These are phyloP conservation scores for Gryllus longicercus DNA, from an alignment of 2,888 invertebrate genomes.

Conservation along the genomic window DNA sequence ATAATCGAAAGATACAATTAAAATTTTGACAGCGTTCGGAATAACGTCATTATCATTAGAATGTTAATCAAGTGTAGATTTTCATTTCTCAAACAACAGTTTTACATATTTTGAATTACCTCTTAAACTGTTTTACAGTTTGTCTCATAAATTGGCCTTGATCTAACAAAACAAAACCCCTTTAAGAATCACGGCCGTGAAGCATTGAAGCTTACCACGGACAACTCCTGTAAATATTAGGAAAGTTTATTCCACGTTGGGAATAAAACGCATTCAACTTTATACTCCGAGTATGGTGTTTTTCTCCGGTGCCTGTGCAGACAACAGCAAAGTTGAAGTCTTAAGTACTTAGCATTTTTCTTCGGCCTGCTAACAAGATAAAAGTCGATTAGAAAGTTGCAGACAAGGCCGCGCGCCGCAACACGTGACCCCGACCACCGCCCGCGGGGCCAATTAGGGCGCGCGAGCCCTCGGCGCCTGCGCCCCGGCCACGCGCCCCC, in stretches of 20 bases:
- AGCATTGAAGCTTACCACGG: too few relatives aligned
- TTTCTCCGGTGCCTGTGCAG: neutral
- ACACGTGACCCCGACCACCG: neutral
- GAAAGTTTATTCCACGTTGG: slow-evolving; percentile 21
- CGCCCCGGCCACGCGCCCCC: too few relatives aligned
- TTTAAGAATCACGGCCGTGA: too few relatives aligned
- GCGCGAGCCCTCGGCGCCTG: neutral
- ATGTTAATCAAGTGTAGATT: too few relatives aligned
- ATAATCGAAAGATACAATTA: too few relatives aligned
- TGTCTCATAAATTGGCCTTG: too few relatives aligned
- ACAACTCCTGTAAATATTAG: slow-evolving; percentile 25
- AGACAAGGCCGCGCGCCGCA: neutral
- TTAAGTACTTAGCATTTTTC: slow-evolving; percentile 7
- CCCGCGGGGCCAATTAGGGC: neutral
- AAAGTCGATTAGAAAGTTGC: slow-evolving; percentile 31
- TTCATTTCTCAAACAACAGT: too few relatives aligned
- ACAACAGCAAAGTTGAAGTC: neutral
- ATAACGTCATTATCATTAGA: too few relatives aligned
- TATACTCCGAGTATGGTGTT: neutral
- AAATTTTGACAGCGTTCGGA: too few relatives aligned
- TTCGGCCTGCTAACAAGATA: slow-evolving; percentile 22
- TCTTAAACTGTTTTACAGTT: too few relatives aligned
- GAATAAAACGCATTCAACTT: neutral
- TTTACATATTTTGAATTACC: too few relatives aligned
- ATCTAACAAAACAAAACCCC: too few relatives aligned